Base-by-base conservation (phyloP, 2,113 vertebrate genomes). In the Rissa tridactyla region DNA sequence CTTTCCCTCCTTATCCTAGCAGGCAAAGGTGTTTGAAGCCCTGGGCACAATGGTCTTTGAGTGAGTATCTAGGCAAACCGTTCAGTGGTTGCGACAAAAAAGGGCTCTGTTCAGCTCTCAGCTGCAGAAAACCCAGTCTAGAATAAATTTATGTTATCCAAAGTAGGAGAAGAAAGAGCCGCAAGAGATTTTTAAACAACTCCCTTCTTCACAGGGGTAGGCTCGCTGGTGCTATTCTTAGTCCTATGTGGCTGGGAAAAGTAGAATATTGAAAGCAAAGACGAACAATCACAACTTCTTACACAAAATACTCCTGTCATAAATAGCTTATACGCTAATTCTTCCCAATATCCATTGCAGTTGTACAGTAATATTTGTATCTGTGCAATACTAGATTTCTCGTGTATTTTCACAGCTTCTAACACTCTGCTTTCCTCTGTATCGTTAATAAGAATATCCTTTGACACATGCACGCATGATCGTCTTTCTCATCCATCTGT, bases 181-280 rank as follows among this genome's bases (percentile, higher is more conserved):
- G 83, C 20, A n/a, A 42, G n/a, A 81, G 19, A 66, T 78, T 93
- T 85, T 85, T 66, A 86, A 92, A 65, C 54, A 73, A 70, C n/a
- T 75, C 60, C 5, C 38, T 71, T 86, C 58, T 52, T 85, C 75
- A 46, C 6, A 62, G 19, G 17, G 29, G 34, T 15, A 62, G 60
- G 19, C 18, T 75, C 9, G 0, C 29, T 2, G 0, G 1, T 16
- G 38, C 42, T 78, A 49, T 58, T 80, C 66, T 69, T 82, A 57
- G 36, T 71, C 36, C 22, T 14, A 0, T 1, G 1, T 38, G 62
- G 18, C 38, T 77, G n/a, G 26, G 60, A 61, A 90, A 93, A 88
- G 68, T 38, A 51, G 40, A 77, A 80, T 40, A 91, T 29, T 42
- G 51, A 88, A 81, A 89, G 38, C 3, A 3, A 76, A 60, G 66